Evolutionary conservation across 2,797 vertebrate genomes (phyloP).

Genomic region (Rhynchonycteris naso): DNA sequence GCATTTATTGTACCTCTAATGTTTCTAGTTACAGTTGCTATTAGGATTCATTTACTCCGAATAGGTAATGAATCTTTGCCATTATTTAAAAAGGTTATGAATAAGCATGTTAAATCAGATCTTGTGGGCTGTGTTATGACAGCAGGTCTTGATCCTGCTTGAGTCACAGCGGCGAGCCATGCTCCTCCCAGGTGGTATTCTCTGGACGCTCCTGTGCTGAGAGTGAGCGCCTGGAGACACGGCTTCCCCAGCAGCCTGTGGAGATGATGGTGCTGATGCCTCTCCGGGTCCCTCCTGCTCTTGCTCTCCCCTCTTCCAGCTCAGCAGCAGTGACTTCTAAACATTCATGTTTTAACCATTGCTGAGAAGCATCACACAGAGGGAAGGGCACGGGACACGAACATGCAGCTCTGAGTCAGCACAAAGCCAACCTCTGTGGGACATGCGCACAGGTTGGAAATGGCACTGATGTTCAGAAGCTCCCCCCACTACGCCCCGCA

Average conservation of each 20-base stretch:
- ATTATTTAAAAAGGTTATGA: neutral
- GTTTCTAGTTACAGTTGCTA: neutral
- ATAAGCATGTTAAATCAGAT: neutral
- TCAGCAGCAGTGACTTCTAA: neutral
- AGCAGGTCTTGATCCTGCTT: neutral
- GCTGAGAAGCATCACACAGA: neutral
- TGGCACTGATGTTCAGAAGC: neutral
- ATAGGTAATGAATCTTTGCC: neutral
- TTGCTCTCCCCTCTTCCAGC: neutral
- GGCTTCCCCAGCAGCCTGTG: neutral
- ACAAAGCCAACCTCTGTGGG: neutral
- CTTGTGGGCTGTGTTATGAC: neutral
- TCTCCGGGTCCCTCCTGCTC: neutral
- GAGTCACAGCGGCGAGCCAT: neutral
- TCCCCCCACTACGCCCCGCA: neutral
- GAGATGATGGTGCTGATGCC: neutral
- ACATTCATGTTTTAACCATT: neutral
- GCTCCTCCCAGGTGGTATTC: neutral
- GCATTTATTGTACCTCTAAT: too few species aligned
- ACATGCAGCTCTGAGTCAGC: fast-evolving
- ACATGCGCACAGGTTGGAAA: neutral
- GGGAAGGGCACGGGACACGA: fast-evolving
- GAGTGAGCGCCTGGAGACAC: neutral
- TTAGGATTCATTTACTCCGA: neutral
- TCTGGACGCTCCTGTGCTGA: neutral